phyloP scores from a whole-genome alignment of 2,797 vertebrate species.

The Falco cherrug region DNA sequence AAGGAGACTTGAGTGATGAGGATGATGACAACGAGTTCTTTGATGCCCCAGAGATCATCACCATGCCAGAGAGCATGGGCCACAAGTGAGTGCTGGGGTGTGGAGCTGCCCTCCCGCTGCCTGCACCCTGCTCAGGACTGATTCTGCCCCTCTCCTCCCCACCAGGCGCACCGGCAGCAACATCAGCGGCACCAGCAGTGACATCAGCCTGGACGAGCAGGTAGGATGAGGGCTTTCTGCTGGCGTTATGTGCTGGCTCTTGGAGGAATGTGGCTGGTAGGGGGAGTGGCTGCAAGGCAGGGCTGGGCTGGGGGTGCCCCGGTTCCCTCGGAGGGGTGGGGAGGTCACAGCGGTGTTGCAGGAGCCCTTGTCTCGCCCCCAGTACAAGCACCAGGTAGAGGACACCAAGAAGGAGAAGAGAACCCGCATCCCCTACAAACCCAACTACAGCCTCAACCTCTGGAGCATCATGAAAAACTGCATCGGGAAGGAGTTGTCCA shows the following conservation, averaged over 20 bases:
- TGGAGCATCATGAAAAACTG: conserved; percentile 99
- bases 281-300: background rate
- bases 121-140: fast-evolving
- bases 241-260: fast-evolving
- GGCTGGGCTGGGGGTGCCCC: background rate
- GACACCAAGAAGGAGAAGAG: conserved; percentile 86
- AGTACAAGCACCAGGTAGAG: conserved; percentile 81
- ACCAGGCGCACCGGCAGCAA: conserved; percentile 93
- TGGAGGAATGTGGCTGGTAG: background rate
- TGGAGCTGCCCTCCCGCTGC: fast-evolving
- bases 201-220: conserved; percentile 91
- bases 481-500: conserved; percentile 94
- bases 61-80: conserved; percentile 87
- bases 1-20: conserved; percentile 93
- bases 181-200: conserved; percentile 91
- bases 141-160: background rate
- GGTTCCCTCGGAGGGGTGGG: fast-evolving
- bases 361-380: background rate
- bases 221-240: conserved; percentile 51
- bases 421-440: conserved; percentile 90
- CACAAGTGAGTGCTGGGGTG: conserved; percentile 83
- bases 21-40: conserved; percentile 97
- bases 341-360: background rate
- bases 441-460: conserved; percentile 94
- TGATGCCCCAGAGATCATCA: conserved; percentile 92